Evolutionary conservation across 30 jellyfish, hydroid and myxozoan genomes (phyloP), one percentile per base, ranked within the genome.

Genomic region (Turritopsis rubra): DNA sequence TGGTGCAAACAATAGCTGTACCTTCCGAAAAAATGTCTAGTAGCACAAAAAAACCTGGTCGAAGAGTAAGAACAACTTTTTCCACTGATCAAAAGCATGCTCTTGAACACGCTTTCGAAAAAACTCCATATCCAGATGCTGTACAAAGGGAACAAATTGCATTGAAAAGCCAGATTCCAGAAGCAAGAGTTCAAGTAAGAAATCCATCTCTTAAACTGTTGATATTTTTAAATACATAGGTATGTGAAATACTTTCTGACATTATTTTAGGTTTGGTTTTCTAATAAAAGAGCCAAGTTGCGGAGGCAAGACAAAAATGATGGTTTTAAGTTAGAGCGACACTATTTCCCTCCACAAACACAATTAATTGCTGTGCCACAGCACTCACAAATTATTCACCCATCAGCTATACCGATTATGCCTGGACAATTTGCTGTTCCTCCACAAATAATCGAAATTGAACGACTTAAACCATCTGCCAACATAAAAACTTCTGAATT

Each of bases 211-310:
- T n/a, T n/a, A n/a, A 19, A 8, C 41, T 80, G 18, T 52, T 23
- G 17, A 1, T 52, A 21, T 52, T 53, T 65, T 0, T 41, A n/a
- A n/a, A n/a, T n/a, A n/a, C n/a, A n/a, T n/a, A n/a, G n/a, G n/a
- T n/a, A n/a, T n/a, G n/a, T n/a, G n/a, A n/a, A n/a, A n/a, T n/a
- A n/a, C n/a, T n/a, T n/a, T n/a, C n/a, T n/a, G n/a, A n/a, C n/a
- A n/a, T n/a, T n/a, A n/a, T n/a, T n/a, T 19, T 24, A 94, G 99
- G 99, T 94, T 7, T 94, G 99, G 99, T 94, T 94, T 79, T 87
- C 96, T 28, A 94, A 94, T 85, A 82, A 96, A 82, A 79, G 99
- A 75, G 99, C 99, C 17, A 94, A 94, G 70, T 85, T 89, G 89
- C 91, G 99, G 52, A 89, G 95, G 80, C 99, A 88, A 54, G 99